These are phyloP conservation scores for Loripinus fragilis DNA, from an alignment of 2,888 invertebrate species.

Conservation along the genomic window DNA sequence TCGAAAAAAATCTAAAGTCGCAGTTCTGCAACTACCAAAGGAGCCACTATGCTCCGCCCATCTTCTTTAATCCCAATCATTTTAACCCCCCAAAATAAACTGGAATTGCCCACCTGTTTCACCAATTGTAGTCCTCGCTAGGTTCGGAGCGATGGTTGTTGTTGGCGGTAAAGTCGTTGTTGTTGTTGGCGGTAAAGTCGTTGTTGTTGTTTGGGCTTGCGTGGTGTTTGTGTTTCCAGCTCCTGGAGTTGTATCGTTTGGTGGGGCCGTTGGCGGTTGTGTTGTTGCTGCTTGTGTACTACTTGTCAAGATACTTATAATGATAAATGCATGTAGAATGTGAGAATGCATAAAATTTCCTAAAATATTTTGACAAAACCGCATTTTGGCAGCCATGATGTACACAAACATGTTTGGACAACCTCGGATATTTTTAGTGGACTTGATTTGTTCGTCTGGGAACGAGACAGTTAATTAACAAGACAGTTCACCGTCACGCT, in stretches of 20 bases:
- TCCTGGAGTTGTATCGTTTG: constrained; percentile 13
- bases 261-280: constrained; percentile 16
- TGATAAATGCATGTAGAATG: background rate
- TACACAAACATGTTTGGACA: constrained; percentile 41
- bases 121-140: constrained; percentile 49
- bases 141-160: constrained; percentile 41
- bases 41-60: too few relatives aligned
- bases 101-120: constrained; percentile 40
- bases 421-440: too few relatives aligned
- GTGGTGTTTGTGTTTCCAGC: constrained; percentile 28
- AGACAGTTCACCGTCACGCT: too few relatives aligned
- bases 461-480: too few relatives aligned
- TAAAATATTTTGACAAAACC: background rate
- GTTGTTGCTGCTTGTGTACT: constrained; percentile 36
- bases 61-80: too few relatives aligned
- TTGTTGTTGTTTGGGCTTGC: constrained; percentile 37
- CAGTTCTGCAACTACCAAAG: too few relatives aligned
- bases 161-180: constrained; percentile 49
- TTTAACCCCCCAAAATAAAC: too few relatives aligned
- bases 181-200: constrained; percentile 44
- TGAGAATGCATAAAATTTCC: too few relatives aligned
- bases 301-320: background rate
- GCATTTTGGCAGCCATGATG: constrained; percentile 55
- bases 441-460: too few relatives aligned
- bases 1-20: too few relatives aligned